These are phyloP conservation scores for Lagopus muta DNA, from an alignment of 2,113 vertebrate genomes.

Conservation along the genomic window DNA sequence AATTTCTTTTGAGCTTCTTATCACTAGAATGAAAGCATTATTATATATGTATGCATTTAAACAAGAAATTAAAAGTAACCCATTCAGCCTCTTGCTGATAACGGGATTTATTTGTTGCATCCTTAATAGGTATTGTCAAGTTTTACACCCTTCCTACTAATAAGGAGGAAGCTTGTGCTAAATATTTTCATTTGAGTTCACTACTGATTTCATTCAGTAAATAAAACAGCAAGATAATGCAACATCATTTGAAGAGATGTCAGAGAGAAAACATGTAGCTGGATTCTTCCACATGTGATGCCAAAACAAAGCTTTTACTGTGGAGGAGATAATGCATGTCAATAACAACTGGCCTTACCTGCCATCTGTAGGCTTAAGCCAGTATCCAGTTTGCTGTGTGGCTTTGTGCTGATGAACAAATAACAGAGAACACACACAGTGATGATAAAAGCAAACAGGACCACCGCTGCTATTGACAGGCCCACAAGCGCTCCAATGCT, in stretches of 20 bases:
- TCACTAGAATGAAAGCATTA: neutral
- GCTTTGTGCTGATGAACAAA: conserved; percentile 92
- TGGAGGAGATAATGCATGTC: neutral
- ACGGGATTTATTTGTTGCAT: neutral
- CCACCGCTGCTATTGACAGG: conserved; percentile 89
- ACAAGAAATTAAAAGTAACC: neutral
- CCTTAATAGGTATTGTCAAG: neutral
- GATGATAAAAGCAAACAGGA: conserved; percentile 91
- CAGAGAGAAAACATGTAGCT: neutral
- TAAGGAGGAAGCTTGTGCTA: neutral
- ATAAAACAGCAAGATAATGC: neutral
- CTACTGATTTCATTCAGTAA: neutral
- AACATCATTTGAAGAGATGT: neutral
- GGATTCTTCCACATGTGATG: neutral
- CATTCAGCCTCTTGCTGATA: neutral
- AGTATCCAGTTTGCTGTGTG: conserved; percentile 85
- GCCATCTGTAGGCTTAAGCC: conserved; percentile 84
- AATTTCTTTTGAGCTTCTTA: neutral
- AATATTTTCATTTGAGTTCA: neutral
- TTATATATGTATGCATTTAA: neutral
- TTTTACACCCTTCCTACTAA: neutral
- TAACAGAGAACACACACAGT: conserved; percentile 93
- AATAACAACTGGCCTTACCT: conserved; percentile 76
- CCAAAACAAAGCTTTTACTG: conserved; percentile 1
- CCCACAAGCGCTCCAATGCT: conserved; percentile 91